Evolutionary conservation across 2,113 vertebrate genomes (phyloP).

Genomic region (Hemibagrus wyckioides): DNA sequence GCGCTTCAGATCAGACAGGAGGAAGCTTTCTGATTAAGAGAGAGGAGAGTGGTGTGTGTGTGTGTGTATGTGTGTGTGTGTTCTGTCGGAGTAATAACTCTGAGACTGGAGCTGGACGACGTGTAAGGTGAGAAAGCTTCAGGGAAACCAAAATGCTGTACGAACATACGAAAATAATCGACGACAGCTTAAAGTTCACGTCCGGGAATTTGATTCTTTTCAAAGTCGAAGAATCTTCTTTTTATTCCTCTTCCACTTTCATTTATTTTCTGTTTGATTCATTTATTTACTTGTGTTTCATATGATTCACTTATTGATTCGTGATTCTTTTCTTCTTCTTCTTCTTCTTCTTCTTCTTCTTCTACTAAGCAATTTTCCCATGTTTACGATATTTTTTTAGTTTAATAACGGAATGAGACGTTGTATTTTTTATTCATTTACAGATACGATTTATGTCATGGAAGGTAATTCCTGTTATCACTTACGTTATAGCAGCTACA

Average conservation of each 20-base stretch:
- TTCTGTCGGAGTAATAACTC: not conserved
- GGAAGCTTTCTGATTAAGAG: conserved; percentile 48
- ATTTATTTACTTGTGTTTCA: not conserved
- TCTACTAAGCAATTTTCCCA: not conserved
- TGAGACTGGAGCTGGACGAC: not conserved
- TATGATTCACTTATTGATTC: not conserved
- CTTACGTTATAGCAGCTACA: not conserved
- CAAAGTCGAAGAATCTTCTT: not conserved
- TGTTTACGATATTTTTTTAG: not conserved
- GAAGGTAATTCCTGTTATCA: not conserved
- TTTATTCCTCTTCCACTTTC: not conserved
- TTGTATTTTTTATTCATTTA: not conserved
- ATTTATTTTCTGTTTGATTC: not conserved
- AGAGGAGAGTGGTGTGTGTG: not conserved
- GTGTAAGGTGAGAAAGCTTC: not conserved
- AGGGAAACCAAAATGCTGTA: not conserved
- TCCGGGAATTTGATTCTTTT: not conserved
- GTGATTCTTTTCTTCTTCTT: no score
- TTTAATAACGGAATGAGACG: not conserved
- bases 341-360: no score
- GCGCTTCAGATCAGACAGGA: conserved; percentile 46
- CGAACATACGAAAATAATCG: not conserved
- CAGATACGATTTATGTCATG: not conserved
- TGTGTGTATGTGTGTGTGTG: not conserved
- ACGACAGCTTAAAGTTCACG: not conserved